Percentiles rank a stretch among this genome's conserved stretches.
Evolutionary conservation across 2,113 vertebrate species (phyloP).

Genomic region (Cyprinodon brontotheroides): DNA sequence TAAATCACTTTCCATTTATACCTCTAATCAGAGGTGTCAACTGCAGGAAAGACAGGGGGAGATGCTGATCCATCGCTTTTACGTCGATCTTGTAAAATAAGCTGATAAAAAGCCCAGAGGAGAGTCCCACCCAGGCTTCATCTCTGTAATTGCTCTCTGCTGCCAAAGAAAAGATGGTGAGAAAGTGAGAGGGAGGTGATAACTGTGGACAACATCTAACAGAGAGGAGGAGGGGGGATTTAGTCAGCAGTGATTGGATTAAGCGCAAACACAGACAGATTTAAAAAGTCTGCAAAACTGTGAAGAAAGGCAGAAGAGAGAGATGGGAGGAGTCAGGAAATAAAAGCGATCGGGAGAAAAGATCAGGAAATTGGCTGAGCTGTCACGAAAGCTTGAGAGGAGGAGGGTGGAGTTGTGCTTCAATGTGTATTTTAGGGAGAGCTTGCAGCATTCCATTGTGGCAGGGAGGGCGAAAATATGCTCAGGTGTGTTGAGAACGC

Average conservation of each 20-base stretch:
- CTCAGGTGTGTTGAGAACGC: constrained; percentile 24
- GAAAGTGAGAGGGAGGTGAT: constrained; percentile 30
- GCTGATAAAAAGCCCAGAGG: constrained; percentile 58
- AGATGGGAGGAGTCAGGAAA: constrained; percentile 12
- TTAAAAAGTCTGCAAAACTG: constrained; percentile 28
- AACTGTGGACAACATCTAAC: constrained; percentile 43
- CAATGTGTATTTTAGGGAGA: constrained; percentile 15
- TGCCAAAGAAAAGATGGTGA: constrained; percentile 45
- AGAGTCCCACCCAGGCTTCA: constrained; percentile 40
- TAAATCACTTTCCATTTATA: constrained; percentile 62
- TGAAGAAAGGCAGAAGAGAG: neutral
- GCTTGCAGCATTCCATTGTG: constrained; percentile 25
- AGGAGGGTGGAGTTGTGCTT: neutral
- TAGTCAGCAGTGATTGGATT: constrained; percentile 25
- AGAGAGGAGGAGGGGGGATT: constrained; percentile 11
- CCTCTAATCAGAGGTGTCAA: constrained; percentile 43
- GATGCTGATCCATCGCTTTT: constrained; percentile 53
- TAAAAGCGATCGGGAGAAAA: constrained; percentile 24
- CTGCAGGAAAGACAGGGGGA: constrained; percentile 5
- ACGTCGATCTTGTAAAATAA: constrained; percentile 54
- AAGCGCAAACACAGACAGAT: constrained; percentile 29
- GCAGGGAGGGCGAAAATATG: constrained; percentile 47
- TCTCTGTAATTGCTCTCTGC: constrained; percentile 51
- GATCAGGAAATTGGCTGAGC: constrained; percentile 42
- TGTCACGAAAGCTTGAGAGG: constrained; percentile 27